Evolutionary conservation across 2,888 invertebrate species (phyloP).

Genomic region (Agonum fuliginosum): DNA sequence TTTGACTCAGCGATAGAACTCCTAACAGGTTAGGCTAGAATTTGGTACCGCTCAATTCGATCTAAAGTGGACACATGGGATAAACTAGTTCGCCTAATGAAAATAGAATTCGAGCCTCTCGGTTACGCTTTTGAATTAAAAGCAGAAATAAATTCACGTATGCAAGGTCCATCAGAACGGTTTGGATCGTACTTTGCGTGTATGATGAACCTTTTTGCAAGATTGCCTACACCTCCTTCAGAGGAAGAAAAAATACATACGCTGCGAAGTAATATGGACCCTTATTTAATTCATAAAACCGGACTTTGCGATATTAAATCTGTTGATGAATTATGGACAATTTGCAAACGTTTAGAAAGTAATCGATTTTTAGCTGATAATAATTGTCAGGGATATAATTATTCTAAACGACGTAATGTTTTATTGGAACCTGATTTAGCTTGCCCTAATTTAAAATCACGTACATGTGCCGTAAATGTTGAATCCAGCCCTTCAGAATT

Average conservation of each 20-base stretch:
- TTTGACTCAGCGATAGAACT: constrained; percentile 51
- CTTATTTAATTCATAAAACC: background rate
- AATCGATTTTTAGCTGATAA: background rate
- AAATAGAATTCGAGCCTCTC: background rate
- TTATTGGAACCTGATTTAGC: constrained; percentile 23
- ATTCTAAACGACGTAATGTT: background rate
- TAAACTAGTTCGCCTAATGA: background rate
- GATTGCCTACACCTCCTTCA: background rate
- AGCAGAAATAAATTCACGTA: background rate
- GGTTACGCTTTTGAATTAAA: background rate
- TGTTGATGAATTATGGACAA: background rate
- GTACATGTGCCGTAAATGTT: too few relatives aligned
- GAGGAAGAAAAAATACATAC: constrained; percentile 11
- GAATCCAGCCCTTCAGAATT: too few relatives aligned
- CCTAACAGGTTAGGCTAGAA: background rate
- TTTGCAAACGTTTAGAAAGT: constrained; percentile 2
- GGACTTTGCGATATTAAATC: background rate
- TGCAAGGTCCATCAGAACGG: background rate
- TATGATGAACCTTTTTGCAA: constrained; percentile 15
- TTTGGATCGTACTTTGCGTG: constrained; percentile 17
- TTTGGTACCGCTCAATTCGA: constrained; percentile 6
- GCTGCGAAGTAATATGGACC: background rate
- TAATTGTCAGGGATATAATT: background rate
- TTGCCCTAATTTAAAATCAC: too few relatives aligned
- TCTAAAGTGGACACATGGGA: background rate